Evolutionary conservation across 2,888 invertebrate genomes (phyloP), one percentile per base, ranked within the genome.

Genomic region (Clunio marinus): DNA sequence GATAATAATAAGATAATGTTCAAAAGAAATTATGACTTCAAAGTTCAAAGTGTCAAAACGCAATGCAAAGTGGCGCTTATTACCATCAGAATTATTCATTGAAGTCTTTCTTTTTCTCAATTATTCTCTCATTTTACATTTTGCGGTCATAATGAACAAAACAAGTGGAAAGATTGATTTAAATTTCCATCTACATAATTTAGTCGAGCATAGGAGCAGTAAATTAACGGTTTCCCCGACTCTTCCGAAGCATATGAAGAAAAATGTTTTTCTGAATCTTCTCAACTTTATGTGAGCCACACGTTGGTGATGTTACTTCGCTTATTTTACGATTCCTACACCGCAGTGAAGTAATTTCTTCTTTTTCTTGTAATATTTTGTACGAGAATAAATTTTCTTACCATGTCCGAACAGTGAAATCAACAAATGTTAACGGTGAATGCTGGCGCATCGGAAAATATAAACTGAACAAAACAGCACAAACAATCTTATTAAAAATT

Each of bases 281-380:
- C 5, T 51, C 51, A 22, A 4, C 22, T 22, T 51, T 3, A 7
- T 51, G n/a, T n/a, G n/a, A 7, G 51, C 51, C 51, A 51, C 51
- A 51, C 51, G 51, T 51, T 51, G 8, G 7, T 22, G 17, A 51
- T 51, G 51, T 22, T 51, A 17, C 41, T 10, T 13, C 41, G 10
- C 41, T 10, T 41, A n/a, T 22, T 51, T 51, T 51, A 51, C 51
- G 51, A 51, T 8, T 51, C n/a, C 22, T n/a, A n/a, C 7, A 13
- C 17, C 51, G 22, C 51, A 51, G 20, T 51, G 10, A 22, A 51
- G 51, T 22, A 51, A 51, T 51, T 51, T 51, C 51, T 22, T 51
- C 41, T 41, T 41, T 32, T 32, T 32, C n/a, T 41, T 22, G 22
- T 8, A 8, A 22, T n/a, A 22, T n/a, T n/a, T n/a, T 17, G 8